phyloP scores from a whole-genome alignment of 2,888 invertebrate genomes.

The Malachius bipustulatus region DNA sequence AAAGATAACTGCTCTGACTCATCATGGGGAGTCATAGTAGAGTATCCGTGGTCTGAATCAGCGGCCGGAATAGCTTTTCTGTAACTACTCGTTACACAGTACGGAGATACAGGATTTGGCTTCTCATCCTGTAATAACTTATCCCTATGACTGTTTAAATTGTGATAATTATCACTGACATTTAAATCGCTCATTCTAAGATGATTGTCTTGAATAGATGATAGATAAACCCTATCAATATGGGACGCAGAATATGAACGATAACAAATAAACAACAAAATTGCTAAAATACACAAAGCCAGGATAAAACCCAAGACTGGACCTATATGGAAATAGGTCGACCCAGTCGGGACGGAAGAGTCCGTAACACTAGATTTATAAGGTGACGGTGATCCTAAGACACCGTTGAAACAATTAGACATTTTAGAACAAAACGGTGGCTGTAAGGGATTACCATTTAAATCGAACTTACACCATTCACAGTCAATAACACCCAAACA shows the following conservation, averaged over 20 bases:
- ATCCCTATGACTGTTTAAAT: conserved; percentile 51
- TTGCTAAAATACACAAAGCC: conserved; percentile 67
- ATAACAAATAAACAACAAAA: conserved; percentile 76
- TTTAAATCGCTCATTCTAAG: conserved; percentile 64
- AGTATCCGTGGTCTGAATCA: conserved; percentile 90
- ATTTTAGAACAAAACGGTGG: conserved; percentile 71
- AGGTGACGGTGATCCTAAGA: conserved; percentile 70
- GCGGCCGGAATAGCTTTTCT: conserved; percentile 62
- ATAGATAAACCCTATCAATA: conserved; percentile 40
- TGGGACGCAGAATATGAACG: conserved; percentile 47
- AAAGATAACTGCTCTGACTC: conserved; percentile 76
- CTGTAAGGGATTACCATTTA: conserved; percentile 58
- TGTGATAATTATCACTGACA: conserved; percentile 55
- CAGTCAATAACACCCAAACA: conserved; percentile 69
- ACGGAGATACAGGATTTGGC: conserved; percentile 71
- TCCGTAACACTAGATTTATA: conserved; percentile 54
- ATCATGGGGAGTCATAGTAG: conserved; percentile 86
- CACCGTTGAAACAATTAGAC: conserved; percentile 74
- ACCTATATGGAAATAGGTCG: conserved; percentile 64
- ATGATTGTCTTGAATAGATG: conserved; percentile 42
- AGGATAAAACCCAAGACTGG: conserved; percentile 79
- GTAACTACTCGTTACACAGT: conserved; percentile 73
- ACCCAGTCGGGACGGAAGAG: conserved; percentile 34
- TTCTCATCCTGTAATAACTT: conserved; percentile 48
- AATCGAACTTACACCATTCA: conserved; percentile 80